Evolutionary conservation across 1,140 invertebrate genomes (phyloP), one percentile per base, ranked within the genome.

Genomic region (Cyclina sinensis): DNA sequence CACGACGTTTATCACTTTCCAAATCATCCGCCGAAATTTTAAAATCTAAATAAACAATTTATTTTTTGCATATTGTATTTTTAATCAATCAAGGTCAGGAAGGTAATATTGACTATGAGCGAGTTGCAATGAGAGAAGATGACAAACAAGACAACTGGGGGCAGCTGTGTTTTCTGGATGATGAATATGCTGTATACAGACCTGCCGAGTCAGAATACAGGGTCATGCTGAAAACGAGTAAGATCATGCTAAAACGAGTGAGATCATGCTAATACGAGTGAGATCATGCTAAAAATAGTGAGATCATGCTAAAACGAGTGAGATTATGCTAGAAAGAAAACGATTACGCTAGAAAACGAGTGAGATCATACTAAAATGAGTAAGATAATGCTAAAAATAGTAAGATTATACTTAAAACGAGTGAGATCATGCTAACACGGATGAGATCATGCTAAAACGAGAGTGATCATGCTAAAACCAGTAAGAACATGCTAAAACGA

Each of bases 121-220:
- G 78, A 7, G 32, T 80, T 12, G 5, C 24, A 24, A 59, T 80
- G 48, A 57, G 48, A 32, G 2, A 3, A 18, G 2, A 21, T n/a
- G 9, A 5, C 78, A 57, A 21, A 54, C 9, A 27, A 0, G n/a
- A n/a, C 0, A 30, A 80, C 32, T 80, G 48, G 48, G 37, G 32
- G 2, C n/a, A 24, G 18, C 18, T 80, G n/a, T 80, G 78, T 43
- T 16, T 57, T 14, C 4, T 59, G n/a, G 30, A 80, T 37, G 73
- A 76, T 27, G 7, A 11, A 4, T 76, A 76, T n/a, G 73, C 73
- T 0, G 3, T 21, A 18, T 1, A 48, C 12, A 46, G 39, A 39
- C 78, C 78, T 16, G 21, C 51, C 1, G 48, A 57, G 0, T 57
- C 78, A 35, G 78, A 80, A n/a, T 80, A 80, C 37, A 80, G 48